Conservation (phyloP, 2,113 vertebrate genomes). For the Todiramphus chloris region DNA sequence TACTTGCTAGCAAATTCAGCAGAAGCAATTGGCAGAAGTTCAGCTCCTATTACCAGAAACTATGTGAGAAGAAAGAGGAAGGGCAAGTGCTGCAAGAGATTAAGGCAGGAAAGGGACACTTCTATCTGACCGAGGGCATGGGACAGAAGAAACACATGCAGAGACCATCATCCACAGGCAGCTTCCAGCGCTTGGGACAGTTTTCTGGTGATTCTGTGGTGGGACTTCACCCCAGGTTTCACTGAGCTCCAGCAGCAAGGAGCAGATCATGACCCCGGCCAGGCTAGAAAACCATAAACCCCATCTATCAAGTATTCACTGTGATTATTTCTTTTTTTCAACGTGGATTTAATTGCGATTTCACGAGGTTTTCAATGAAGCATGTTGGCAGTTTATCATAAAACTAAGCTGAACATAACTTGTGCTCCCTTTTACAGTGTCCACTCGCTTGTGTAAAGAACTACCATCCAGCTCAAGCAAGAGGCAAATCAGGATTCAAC, state of each 20-base stretch:
- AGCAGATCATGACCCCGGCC: not conserved
- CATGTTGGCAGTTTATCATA: not conserved
- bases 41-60: not conserved
- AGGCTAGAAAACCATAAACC: not conserved
- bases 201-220: not conserved
- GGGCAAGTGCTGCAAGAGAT: fast-evolving
- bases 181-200: not conserved
- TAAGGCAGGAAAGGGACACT: not conserved
- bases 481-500: not conserved
- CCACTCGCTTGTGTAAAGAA: not conserved
- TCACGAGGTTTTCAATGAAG: slow-evolving; percentile 45
- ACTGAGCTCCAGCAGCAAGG: not conserved
- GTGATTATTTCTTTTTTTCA: not conserved
- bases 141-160: not conserved
- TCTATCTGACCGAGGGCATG: not conserved
- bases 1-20: not conserved
- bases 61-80: not conserved
- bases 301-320: not conserved
- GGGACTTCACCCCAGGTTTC: not conserved
- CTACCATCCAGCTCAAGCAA: not conserved
- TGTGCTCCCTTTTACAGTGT: not conserved
- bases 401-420: not conserved
- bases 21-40: not conserved
- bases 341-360: slow-evolving; percentile 8
- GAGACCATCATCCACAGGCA: not conserved